Percentiles rank a stretch among this genome's conserved stretches.
These are phyloP conservation scores for Eira barbara DNA, from an alignment of 2,113 vertebrate species.

Conservation along the genomic window DNA sequence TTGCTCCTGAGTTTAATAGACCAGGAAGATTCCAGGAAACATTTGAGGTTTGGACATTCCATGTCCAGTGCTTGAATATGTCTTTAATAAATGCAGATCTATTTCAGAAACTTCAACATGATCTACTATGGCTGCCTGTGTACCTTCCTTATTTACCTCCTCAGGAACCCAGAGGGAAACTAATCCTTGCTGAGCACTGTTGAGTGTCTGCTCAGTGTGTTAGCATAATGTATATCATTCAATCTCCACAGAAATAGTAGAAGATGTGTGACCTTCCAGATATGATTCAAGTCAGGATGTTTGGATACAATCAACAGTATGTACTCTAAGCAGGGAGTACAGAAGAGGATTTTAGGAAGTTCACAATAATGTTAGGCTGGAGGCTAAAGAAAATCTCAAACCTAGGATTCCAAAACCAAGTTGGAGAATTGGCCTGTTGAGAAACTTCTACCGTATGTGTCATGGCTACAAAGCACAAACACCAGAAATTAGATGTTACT, in stretches of 20 bases:
- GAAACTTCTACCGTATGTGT: background rate
- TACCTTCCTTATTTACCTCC: background rate
- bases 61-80: background rate
- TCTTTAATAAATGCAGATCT: background rate
- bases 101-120: background rate
- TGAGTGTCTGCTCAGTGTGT: background rate
- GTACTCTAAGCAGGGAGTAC: background rate
- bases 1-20: background rate
- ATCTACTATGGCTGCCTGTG: background rate
- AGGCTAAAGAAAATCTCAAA: background rate
- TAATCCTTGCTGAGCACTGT: background rate
- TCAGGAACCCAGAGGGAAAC: background rate
- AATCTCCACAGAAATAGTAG: background rate
- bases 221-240: background rate
- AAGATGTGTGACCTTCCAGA: background rate
- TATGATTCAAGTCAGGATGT: background rate
- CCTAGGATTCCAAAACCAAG: background rate
- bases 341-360: background rate
- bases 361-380: background rate
- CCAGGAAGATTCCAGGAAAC: background rate
- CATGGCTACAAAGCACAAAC: background rate
- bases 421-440: background rate
- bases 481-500: background rate
- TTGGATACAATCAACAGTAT: background rate
- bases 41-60: background rate